phyloP scores from a whole-genome alignment of 2,888 invertebrate genomes.

The Abrostola triplasia region DNA sequence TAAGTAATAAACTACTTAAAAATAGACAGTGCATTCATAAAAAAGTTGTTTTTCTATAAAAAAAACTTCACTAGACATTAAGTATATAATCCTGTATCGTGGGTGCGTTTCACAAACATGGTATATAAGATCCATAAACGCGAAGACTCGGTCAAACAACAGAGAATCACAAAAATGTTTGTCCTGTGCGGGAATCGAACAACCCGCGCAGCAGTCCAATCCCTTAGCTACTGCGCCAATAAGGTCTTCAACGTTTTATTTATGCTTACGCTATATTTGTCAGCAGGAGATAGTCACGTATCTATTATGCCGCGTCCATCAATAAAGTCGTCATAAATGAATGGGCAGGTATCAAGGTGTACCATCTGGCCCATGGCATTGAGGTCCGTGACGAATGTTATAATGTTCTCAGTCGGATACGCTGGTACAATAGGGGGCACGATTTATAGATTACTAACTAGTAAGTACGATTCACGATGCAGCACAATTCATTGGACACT shows the following conservation, averaged over 20 bases:
- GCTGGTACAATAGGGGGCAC: conserved; percentile 60
- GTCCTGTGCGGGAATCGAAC: too few species aligned
- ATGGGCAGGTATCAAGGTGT: conserved; percentile 43
- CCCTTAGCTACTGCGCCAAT: too few species aligned
- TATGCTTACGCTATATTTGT: too few species aligned
- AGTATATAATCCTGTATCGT: too few species aligned
- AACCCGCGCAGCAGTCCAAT: too few species aligned
- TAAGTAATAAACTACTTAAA: neutral
- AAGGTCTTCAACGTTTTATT: too few species aligned
- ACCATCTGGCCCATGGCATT: conserved; percentile 70
- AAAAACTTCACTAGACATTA: too few species aligned
- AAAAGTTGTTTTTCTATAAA: neutral
- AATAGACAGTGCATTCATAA: neutral
- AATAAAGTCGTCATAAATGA: neutral
- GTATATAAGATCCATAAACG: too few species aligned
- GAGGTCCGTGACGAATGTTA: conserved; percentile 71
- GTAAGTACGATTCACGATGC: conserved; percentile 16
- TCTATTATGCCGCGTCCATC: conserved; percentile 13
- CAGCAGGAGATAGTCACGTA: too few species aligned
- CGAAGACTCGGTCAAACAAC: too few species aligned
- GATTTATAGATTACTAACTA: conserved; percentile 47
- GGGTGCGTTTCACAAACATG: too few species aligned
- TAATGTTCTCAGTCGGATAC: conserved; percentile 61
- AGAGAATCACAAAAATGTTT: too few species aligned
- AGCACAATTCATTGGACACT: conserved; percentile 23